A percentile compares a stretch with the other conserved stretches of the same genome.
These are phyloP conservation scores for Oncorhynchus keta DNA, from an alignment of 2,113 vertebrate genomes.

Conservation along the genomic window DNA sequence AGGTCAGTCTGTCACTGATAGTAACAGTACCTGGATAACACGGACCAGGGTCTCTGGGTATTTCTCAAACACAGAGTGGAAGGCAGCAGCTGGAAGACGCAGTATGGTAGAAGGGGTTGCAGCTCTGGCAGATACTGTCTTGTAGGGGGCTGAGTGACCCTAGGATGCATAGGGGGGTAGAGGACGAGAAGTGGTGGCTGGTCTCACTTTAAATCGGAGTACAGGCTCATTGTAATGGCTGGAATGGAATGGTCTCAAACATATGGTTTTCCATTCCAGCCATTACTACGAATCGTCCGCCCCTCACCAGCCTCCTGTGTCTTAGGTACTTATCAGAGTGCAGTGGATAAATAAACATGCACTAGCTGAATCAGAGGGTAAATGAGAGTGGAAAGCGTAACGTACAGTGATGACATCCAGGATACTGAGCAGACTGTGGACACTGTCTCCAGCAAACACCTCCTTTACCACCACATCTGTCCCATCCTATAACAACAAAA, in stretches of 20 bases:
- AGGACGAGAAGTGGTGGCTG: neutral
- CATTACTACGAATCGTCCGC: no score
- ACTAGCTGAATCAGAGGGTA: neutral
- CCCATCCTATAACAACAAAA: slow-evolving; percentile 76
- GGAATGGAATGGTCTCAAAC: neutral
- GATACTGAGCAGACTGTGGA: slow-evolving; percentile 94
- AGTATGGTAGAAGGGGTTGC: slow-evolving; percentile 79
- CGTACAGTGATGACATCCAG: slow-evolving; percentile 91
- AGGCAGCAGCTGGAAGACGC: slow-evolving; percentile 85
- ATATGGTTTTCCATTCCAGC: no score
- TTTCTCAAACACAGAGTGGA: slow-evolving; percentile 89
- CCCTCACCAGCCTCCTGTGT: no score
- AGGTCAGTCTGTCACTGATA: neutral
- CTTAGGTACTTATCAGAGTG: neutral
- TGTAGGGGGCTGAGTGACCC: slow-evolving; percentile 89
- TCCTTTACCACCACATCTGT: slow-evolving; percentile 90
- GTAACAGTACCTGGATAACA: slow-evolving; percentile 82
- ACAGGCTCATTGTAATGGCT: neutral
- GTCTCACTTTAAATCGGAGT: neutral
- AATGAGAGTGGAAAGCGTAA: slow-evolving; percentile 12
- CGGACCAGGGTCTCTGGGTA: slow-evolving; percentile 91
- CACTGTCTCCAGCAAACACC: slow-evolving; percentile 88
- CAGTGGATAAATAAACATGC: neutral
- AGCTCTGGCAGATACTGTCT: slow-evolving; percentile 87
- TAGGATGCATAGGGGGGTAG: slow-evolving; percentile 38